phyloP scores from a whole-genome alignment of 2,797 vertebrate species.

The Eidolon dupreanum region DNA sequence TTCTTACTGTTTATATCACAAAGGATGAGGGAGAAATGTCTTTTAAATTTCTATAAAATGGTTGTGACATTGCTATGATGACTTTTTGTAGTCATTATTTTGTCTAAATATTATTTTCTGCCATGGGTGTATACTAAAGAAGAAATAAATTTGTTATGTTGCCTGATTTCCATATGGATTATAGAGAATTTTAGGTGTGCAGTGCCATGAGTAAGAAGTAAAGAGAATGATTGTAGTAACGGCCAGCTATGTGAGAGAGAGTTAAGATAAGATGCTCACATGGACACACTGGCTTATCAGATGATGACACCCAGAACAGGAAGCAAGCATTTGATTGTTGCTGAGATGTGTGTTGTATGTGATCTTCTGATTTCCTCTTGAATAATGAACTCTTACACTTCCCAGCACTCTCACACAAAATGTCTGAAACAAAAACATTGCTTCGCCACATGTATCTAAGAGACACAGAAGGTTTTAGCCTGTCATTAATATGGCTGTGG shows the following conservation, averaged over 20 bases:
- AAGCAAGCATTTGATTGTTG: neutral
- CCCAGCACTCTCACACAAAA: neutral
- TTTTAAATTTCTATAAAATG: constrained; percentile 29
- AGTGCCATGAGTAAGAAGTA: neutral
- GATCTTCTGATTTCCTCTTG: neutral
- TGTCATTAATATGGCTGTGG: neutral
- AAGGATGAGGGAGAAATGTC: neutral
- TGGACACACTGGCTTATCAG: neutral
- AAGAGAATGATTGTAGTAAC: neutral
- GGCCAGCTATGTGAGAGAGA: neutral
- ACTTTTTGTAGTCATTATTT: neutral
- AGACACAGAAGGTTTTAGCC: neutral
- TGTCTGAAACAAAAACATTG: neutral
- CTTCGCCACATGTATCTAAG: neutral
- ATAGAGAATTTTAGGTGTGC: neutral
- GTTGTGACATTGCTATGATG: neutral
- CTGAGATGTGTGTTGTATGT: neutral
- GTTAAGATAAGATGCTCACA: neutral
- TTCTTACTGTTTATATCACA: neutral
- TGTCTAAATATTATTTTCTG: constrained; percentile 11
- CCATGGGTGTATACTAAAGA: neutral
- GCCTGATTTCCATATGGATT: neutral
- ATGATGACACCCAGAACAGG: neutral
- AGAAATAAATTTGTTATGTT: neutral
- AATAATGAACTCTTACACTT: neutral